phyloP scores from a whole-genome alignment of 2,888 invertebrate genomes.

The Oscheius myriophilus region DNA sequence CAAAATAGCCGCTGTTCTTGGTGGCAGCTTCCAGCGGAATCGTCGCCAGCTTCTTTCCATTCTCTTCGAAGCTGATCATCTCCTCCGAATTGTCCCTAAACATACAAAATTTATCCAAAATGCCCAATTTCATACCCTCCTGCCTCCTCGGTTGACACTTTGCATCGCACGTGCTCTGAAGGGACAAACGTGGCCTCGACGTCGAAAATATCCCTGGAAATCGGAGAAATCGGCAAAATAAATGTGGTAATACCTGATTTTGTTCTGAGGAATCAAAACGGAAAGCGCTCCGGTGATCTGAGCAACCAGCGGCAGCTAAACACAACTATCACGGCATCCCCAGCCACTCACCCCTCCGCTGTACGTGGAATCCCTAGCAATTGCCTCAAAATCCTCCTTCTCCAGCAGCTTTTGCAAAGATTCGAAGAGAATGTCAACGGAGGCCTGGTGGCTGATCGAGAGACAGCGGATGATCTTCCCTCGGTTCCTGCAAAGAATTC shows the following conservation, averaged over 20 bases:
- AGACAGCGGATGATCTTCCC: slow-evolving; percentile 25
- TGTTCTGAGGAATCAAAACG: slow-evolving; percentile 31
- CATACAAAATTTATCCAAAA: background rate
- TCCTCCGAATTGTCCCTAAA: slow-evolving; percentile 12
- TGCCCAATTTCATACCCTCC: background rate
- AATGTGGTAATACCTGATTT: background rate
- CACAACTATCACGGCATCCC: background rate
- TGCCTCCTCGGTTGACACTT: slow-evolving; percentile 17
- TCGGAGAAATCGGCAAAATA: background rate
- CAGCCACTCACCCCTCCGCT: slow-evolving; percentile 39
- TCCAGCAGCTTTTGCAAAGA: slow-evolving; percentile 35
- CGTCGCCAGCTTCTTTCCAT: slow-evolving; percentile 35
- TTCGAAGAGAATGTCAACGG: slow-evolving; percentile 38
- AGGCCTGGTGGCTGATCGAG: slow-evolving; percentile 14
- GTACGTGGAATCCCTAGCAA: slow-evolving; percentile 35
- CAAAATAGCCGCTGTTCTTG: slow-evolving; percentile 55
- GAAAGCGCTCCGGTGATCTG: slow-evolving; percentile 57
- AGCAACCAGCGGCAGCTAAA: slow-evolving; percentile 50
- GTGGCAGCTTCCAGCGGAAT: slow-evolving; percentile 51
- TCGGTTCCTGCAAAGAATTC: slow-evolving; percentile 34
- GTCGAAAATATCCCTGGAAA: slow-evolving; percentile 44
- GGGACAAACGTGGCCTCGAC: slow-evolving; percentile 41
- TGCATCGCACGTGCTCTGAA: slow-evolving; percentile 22
- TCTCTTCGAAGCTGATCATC: slow-evolving; percentile 38
- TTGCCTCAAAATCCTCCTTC: slow-evolving; percentile 30